A percentile compares a stretch with the other conserved stretches of the same genome.
Evolutionary conservation across 30 jellyfish, hydroid and myxozoan species (phyloP).

Genomic region (Hydra vulgaris): DNA sequence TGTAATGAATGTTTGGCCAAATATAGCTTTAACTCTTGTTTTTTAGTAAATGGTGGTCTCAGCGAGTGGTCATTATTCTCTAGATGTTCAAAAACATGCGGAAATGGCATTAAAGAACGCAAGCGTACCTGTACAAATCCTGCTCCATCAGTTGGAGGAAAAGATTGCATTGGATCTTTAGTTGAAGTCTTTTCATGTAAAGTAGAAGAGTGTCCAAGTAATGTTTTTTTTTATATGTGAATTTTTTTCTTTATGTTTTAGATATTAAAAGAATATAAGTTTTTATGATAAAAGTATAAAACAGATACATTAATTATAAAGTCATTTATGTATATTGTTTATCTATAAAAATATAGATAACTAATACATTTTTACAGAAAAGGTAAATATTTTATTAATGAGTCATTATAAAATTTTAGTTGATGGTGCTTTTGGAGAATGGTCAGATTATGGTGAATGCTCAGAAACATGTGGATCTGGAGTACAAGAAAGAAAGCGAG

Average conservation of each 20-base stretch:
- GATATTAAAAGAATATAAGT: no score
- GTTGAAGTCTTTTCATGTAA: constrained; percentile 22
- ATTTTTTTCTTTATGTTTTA: constrained; percentile 21
- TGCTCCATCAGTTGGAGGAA: constrained; percentile 44
- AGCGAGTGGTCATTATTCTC: constrained; percentile 34
- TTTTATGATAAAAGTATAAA: no score
- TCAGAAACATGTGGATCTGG: constrained; percentile 28
- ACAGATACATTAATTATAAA: no score
- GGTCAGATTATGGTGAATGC: constrained; percentile 18
- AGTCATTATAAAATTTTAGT: constrained; percentile 20
- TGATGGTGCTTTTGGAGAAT: constrained; percentile 24
- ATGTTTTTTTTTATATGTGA: background rate
- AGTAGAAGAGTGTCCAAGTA: constrained; percentile 52
- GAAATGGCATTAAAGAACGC: constrained; percentile 31
- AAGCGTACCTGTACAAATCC: constrained; percentile 51
- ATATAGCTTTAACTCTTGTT: background rate
- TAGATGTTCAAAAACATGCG: constrained; percentile 41
- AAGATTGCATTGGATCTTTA: constrained; percentile 42
- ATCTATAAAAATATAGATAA: no score
- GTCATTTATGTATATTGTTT: no score
- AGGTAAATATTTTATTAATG: no score
- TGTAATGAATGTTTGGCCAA: no score
- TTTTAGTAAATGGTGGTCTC: constrained; percentile 46
- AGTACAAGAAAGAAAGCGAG: constrained; percentile 14
- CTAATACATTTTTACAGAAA: no score